These are phyloP conservation scores for Leptinotarsa peninsularis DNA, from an alignment of 2,888 invertebrate species.

Conservation along the genomic window DNA sequence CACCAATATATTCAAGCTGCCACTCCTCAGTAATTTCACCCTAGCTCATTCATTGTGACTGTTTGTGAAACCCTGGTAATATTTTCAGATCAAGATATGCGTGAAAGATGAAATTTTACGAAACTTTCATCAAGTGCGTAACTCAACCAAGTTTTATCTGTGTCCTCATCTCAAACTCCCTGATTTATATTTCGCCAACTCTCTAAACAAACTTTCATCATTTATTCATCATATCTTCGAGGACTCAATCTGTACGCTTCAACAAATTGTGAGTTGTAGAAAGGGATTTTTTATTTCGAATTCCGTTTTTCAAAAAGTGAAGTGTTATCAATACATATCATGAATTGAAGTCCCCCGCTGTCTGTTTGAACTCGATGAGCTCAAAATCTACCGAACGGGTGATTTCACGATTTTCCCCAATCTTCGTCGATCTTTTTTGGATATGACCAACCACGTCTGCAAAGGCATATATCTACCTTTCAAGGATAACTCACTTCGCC, in stretches of 20 bases:
- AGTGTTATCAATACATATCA: too few species aligned
- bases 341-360: too few species aligned
- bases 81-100: conserved; percentile 29
- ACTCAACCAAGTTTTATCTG: conserved; percentile 39
- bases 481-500: too few species aligned
- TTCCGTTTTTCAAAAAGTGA: neutral
- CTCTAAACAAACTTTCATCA: conserved; percentile 39
- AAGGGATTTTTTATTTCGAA: neutral
- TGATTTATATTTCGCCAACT: conserved; percentile 39
- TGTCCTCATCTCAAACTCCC: conserved; percentile 29
- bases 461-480: too few species aligned
- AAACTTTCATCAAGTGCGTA: conserved; percentile 37
- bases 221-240: conserved; percentile 39
- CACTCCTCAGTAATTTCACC: neutral
- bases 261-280: conserved; percentile 23
- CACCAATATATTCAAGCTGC: neutral
- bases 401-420: too few species aligned
- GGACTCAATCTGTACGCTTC: conserved; percentile 39
- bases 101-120: conserved; percentile 32
- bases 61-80: neutral
- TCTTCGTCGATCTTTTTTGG: too few species aligned
- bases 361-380: too few species aligned
- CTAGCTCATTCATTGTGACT: neutral
- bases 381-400: too few species aligned
- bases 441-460: too few species aligned